phyloP scores from a whole-genome alignment of 2,888 invertebrate species.

The Philaethria dido region DNA sequence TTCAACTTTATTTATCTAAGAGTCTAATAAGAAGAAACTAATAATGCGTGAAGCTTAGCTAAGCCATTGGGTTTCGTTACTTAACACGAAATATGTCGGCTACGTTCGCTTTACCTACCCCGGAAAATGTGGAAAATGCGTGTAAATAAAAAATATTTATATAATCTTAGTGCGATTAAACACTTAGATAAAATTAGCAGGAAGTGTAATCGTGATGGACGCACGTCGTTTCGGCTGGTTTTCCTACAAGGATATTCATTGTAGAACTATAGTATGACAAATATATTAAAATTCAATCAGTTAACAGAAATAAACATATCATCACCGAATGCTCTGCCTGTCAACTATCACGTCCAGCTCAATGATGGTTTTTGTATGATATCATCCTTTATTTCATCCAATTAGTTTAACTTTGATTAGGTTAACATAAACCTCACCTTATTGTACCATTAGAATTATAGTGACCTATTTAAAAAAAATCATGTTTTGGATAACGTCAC shows the following conservation, averaged over 20 bases:
- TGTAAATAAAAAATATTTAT: background rate
- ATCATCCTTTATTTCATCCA: background rate
- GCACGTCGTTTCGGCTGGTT: slow-evolving; percentile 17
- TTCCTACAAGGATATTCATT: slow-evolving; percentile 19
- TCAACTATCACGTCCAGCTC: slow-evolving; percentile 1
- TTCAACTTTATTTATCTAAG: too few species aligned
- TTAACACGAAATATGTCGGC: too few species aligned
- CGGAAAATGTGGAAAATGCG: background rate
- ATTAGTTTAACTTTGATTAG: too few species aligned
- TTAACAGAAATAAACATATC: slow-evolving; percentile 7
- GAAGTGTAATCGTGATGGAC: slow-evolving; percentile 3
- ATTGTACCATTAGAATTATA: too few species aligned
- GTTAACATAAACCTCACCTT: too few species aligned
- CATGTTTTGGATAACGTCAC: too few species aligned
- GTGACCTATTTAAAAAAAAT: too few species aligned
- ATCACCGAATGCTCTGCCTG: background rate
- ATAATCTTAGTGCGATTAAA: background rate
- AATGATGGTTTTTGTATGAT: background rate
- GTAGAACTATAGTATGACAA: slow-evolving; percentile 3
- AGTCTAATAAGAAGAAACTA: too few species aligned
- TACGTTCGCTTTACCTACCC: too few species aligned
- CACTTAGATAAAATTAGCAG: slow-evolving; percentile 1
- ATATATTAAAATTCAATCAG: slow-evolving; percentile 17
- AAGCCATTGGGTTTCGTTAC: too few species aligned
- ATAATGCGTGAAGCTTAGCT: too few species aligned